Evolutionary conservation across 2,888 invertebrate species (phyloP).

Genomic region (Syrista parreyssii): DNA sequence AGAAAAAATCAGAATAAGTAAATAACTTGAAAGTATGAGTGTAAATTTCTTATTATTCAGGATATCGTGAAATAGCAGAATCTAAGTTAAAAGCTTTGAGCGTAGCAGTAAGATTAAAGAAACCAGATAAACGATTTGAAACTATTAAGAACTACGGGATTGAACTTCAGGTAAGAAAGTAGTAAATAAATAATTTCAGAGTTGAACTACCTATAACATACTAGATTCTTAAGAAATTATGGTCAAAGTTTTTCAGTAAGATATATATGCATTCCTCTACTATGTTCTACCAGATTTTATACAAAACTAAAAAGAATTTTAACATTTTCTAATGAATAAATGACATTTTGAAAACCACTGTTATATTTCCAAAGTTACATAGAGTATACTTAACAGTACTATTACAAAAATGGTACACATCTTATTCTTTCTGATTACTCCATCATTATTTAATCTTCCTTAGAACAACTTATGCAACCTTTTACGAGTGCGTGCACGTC

Average conservation of each 20-base stretch:
- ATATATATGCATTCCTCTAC: constrained; percentile 43
- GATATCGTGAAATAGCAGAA: constrained; percentile 81
- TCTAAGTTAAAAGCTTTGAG: constrained; percentile 81
- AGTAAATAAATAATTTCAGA: constrained; percentile 1
- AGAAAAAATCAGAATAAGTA: constrained; percentile 5
- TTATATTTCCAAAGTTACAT: not conserved
- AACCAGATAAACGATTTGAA: constrained; percentile 80
- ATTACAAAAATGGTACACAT: constrained; percentile 4
- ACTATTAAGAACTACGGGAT: constrained; percentile 80
- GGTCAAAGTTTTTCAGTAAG: constrained; percentile 66
- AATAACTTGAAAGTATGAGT: constrained; percentile 10
- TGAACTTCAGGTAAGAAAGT: constrained; percentile 72
- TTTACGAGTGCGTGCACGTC: constrained; percentile 69
- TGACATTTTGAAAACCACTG: not conserved
- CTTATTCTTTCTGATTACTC: constrained; percentile 1
- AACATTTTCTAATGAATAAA: not conserved
- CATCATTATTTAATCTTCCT: constrained; percentile 24
- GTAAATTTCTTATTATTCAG: constrained; percentile 62
- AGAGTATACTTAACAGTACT: not conserved
- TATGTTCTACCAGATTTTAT: not conserved
- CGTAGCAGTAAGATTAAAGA: constrained; percentile 79
- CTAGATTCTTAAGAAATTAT: not conserved
- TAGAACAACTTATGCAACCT: constrained; percentile 65
- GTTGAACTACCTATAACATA: constrained; percentile 69
- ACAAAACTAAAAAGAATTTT: no score